Base-by-base conservation (phyloP, 2,113 vertebrate species). In the Upupa epops region DNA sequence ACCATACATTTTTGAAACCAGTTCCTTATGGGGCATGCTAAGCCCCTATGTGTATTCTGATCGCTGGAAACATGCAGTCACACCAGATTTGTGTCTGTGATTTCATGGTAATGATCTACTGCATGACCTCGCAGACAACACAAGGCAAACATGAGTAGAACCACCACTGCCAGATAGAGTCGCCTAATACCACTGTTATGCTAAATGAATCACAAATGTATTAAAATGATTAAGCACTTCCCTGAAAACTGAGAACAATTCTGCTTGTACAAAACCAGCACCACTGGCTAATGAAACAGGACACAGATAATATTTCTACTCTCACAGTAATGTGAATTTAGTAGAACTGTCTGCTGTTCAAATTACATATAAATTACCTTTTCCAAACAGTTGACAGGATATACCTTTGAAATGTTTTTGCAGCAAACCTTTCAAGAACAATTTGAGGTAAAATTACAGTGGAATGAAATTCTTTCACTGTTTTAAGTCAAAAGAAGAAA, bases 401-500 rank as follows among this genome's bases (percentile, higher is more conserved):
- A 75, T 11, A 77, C 8, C 31, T 71, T 42, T 51, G 36, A 72
- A 93, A 90, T 72, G 63, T 32, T 90, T 81, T 52, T 63, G 28
- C 55, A 48, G 85, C 10, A 65, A 88, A 63, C 37, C 49, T 48
- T 74, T 84, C 68, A 63, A 79, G n/a, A 82, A 91, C 55, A 66
- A 56, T 82, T 76, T 84, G 46, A 87, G 56, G 25, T 13, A 68
- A 79, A 92, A 89, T 79, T 94, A 77, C 60, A 79, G 74, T 2
- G 64, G 60, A 92, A 82, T 61, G 82, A 88, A 71, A 82, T 79
- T 68, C 60, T 69, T n/a, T 78, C 20, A 31, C 18, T 77, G 40
- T 85, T 93, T 94, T 75, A 92, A 93, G 64, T 31, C 36, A 88
- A 63, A 87, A 89, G 64, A 69, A 69, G 65, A 86, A 84, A 91